Conservation (phyloP, 2,888 invertebrate species). For the Pachymerium ferrugineum region DNA sequence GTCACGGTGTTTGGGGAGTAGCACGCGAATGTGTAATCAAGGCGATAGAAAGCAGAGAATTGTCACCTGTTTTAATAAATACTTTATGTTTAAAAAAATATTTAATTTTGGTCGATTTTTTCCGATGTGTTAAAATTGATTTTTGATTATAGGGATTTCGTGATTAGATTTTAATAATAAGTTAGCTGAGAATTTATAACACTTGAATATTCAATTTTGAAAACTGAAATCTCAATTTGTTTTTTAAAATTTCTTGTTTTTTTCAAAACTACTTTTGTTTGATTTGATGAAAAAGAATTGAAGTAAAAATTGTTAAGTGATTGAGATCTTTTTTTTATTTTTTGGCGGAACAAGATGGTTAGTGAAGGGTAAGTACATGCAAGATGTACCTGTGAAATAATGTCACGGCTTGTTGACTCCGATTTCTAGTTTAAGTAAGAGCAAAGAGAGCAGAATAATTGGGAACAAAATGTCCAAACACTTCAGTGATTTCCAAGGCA, state of each 20-base stretch:
- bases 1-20: background rate
- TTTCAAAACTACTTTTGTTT: background rate
- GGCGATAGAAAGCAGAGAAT: background rate
- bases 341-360: no score
- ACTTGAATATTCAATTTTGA: background rate
- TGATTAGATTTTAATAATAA: background rate
- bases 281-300: background rate
- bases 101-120: no score
- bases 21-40: conserved; percentile 8
- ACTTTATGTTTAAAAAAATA: background rate
- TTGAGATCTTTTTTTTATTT: no score
- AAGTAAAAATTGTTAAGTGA: background rate
- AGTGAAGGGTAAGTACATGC: no score
- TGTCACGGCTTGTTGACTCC: conserved; percentile 6
- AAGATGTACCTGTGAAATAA: conserved; percentile 2
- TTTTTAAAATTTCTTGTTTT: background rate
- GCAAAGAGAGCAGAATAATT: conserved; percentile 18
- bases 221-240: background rate
- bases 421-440: background rate
- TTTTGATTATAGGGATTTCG: background rate
- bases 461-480: background rate
- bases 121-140: background rate
- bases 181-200: background rate
- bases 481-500: background rate
- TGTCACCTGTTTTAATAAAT: background rate